Percentiles rank a stretch among this genome's conserved stretches.
These are phyloP conservation scores for Dufourea novaeangliae DNA, from an alignment of 1,140 invertebrate genomes.

Conservation along the genomic window DNA sequence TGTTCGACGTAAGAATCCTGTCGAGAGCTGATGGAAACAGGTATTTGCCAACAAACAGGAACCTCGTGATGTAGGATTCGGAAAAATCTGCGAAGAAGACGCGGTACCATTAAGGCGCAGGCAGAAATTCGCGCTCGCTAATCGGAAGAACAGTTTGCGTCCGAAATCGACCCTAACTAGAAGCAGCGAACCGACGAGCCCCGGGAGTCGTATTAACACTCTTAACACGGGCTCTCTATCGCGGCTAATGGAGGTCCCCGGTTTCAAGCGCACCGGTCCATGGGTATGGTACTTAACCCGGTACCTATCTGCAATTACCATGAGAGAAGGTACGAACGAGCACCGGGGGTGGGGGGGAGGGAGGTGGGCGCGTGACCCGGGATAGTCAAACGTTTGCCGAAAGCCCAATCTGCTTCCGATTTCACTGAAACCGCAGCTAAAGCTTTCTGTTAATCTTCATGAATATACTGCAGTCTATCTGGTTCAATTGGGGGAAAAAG, in stretches of 20 bases:
- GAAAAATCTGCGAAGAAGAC: conserved; percentile 8
- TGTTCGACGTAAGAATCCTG: too few relatives aligned
- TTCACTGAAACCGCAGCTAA: conserved; percentile 34
- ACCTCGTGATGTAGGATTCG: not conserved
- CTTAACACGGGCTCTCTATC: conserved; percentile 71
- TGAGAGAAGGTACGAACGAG: conserved; percentile 64
- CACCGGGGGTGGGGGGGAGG: not conserved
- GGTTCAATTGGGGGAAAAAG: not conserved
- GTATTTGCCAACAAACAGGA: not conserved
- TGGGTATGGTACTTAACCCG: conserved; percentile 70
- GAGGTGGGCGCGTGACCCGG: conserved; percentile 51
- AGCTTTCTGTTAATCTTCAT: conserved; percentile 29
- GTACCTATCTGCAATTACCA: conserved; percentile 71
- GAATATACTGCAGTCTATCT: conserved; percentile 6
- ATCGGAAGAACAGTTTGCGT: conserved; percentile 62
- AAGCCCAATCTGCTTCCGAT: conserved; percentile 53
- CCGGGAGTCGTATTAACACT: conserved; percentile 69
- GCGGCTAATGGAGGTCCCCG: conserved; percentile 73
- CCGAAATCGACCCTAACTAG: conserved; percentile 64
- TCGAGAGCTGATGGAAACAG: too few relatives aligned
- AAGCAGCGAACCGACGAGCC: conserved; percentile 52
- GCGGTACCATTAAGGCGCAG: not conserved
- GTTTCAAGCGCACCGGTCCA: conserved; percentile 55
- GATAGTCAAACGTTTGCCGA: conserved; percentile 63
- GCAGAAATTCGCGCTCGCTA: conserved; percentile 46